Base-by-base conservation (phyloP, 2,888 invertebrate species). In the Pollenia amentaria region DNA sequence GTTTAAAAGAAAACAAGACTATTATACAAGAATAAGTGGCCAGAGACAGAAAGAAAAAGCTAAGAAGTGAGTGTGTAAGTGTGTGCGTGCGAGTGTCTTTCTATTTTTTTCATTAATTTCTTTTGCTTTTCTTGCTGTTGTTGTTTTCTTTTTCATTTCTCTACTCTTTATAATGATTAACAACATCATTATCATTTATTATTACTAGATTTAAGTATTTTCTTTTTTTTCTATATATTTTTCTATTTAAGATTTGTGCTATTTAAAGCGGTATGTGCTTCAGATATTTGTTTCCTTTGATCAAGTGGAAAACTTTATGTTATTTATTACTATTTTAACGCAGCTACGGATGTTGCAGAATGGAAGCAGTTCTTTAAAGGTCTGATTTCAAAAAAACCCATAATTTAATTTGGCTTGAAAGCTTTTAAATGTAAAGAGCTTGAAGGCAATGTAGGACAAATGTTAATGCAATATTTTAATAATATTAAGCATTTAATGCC, bases 241-340 rank as follows among this genome's bases (percentile, higher is more conserved):
- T 51, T 60, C 16, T 64, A 6, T 67, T 18, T 62, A 11, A 29
- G 29, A 29, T 70, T 65, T 75, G 77, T 73, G 81, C 81, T 67
- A 73, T 85, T 85, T 81, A 67, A 65, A 77, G 76, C 77, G 76
- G 51, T 65, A 70, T 76, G 48, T 78, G 69, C 51, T 80, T 77
- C n/a, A 72, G 72, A 65, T 87, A 81, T 87, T 84, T 81, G 57
- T 64, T 83, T 79, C 76, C 72, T 84, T 77, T 72, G 77, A 87
- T 87, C 87, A 87, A 77, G 87, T 87, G 87, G 87, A 87, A 84
- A 87, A 69, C 80, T 84, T 38, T 78, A 72, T 29, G 29, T 76
- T 84, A 70, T 78, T 82, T 85, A 77, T 80, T 84, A 46, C 70
- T 21, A 69, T 62, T 79, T 67, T 75, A 53, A 78, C 57, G 18